These are phyloP conservation scores for Drosophila athabasca DNA, from an alignment of 1,140 invertebrate species.

Conservation along the genomic window DNA sequence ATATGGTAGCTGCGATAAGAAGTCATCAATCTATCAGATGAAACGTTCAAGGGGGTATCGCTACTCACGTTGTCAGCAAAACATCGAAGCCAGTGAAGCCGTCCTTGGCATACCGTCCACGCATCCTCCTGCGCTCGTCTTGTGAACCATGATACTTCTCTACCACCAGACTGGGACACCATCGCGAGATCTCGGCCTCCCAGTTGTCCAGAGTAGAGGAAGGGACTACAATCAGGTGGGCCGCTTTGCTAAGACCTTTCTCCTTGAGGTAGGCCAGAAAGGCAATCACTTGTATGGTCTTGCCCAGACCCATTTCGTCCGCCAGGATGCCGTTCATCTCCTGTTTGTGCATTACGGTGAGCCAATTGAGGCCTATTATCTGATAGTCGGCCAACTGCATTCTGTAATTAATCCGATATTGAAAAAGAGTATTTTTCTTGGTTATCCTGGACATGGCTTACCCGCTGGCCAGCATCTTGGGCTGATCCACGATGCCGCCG, in stretches of 20 bases:
- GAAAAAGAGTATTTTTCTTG: neutral
- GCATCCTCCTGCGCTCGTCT: slow-evolving; percentile 91
- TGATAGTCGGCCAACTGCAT: slow-evolving; percentile 94
- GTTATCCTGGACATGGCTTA: slow-evolving; percentile 50
- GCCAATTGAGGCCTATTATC: slow-evolving; percentile 97
- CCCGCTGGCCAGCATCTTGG: slow-evolving; percentile 85
- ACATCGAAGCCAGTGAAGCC: slow-evolving; percentile 91
- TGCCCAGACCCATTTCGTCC: slow-evolving; percentile 95
- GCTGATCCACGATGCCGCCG: slow-evolving; percentile 88
- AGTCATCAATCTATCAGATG: neutral
- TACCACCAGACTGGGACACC: slow-evolving; percentile 93
- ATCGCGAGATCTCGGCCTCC: slow-evolving; percentile 91
- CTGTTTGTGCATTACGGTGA: slow-evolving; percentile 94
- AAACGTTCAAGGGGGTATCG: neutral
- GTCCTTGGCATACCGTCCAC: slow-evolving; percentile 90
- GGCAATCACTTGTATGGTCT: slow-evolving; percentile 95
- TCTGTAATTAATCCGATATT: slow-evolving; percentile 73
- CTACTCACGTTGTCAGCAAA: slow-evolving; percentile 90
- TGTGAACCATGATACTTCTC: slow-evolving; percentile 94
- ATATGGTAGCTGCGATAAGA: slow-evolving; percentile 87
- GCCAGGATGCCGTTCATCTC: slow-evolving; percentile 97
- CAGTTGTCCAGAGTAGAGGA: slow-evolving; percentile 97
- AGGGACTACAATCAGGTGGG: slow-evolving; percentile 95
- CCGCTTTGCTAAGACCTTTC: slow-evolving; percentile 87
- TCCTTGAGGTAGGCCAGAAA: slow-evolving; percentile 95